Evolutionary conservation across 2,888 invertebrate genomes (phyloP), one percentile per base, ranked within the genome.

Genomic region (Drosophila trichaetosa): DNA sequence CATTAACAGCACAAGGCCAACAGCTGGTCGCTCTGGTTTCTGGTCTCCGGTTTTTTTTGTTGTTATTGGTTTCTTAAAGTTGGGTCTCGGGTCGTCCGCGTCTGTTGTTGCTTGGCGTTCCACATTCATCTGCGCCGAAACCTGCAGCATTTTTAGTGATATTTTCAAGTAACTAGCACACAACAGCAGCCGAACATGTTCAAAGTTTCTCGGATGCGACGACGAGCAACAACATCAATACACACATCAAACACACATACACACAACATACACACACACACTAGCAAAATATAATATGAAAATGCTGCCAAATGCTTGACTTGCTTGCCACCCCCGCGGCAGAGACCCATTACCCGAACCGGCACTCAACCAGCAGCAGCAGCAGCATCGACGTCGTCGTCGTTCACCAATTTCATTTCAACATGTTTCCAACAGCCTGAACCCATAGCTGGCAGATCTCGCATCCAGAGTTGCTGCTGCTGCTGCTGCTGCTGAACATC

Each of bases 371-470:
- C 73, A 73, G 61, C 67, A 64, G 36, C 72, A 67, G 75, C 57
- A 71, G 69, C 65, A 66, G 59, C 76, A 68, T 36, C 64, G 74
- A 51, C 81, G 76, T 76, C 52, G 74, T 51, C 68, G 79, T 78
- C 88, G 88, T 84, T 80, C 85, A 86, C 71, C 70, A 85, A 90
- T 90, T 86, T 79, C 87, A 83, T 83, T 89, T 88, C 90, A 87
- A 87, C 90, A 90, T 87, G 87, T 83, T 89, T 80, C 82, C 74
- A 90, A 66, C 89, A 80, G 82, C 74, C 82, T 59, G 63, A 64
- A 61, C 79, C 65, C 62, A 69, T 54, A 69, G 69, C 83, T 72
- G 69, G 71, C 87, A 89, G 79, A 86, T 86, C 84, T 88, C 83
- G 78, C 72, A 76, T 75, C 74, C 69, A 79, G 69, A 57, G 70